Percentiles rank a stretch among this genome's conserved stretches.
These are phyloP conservation scores for Phoeniculus purpureus DNA, from an alignment of 2,797 vertebrate species.

Conservation along the genomic window DNA sequence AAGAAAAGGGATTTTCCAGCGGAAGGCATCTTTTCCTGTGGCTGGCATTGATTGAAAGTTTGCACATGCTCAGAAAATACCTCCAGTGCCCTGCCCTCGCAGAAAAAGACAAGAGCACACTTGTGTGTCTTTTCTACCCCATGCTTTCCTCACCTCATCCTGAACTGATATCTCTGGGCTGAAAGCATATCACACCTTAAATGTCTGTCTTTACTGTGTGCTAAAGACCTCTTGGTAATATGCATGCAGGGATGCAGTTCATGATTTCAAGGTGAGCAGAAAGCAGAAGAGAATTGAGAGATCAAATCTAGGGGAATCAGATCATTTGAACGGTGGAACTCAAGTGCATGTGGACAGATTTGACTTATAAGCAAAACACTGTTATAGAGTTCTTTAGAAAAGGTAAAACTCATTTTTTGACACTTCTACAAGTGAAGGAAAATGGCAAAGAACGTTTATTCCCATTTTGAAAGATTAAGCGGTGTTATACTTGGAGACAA, in stretches of 20 bases:
- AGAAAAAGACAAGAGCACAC: not conserved
- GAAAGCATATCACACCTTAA: not conserved
- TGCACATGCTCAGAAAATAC: not conserved
- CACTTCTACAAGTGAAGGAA: not conserved
- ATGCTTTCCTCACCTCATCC: not conserved
- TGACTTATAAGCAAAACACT: not conserved
- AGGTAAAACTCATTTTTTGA: constrained; percentile 2
- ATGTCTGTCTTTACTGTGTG: not conserved
- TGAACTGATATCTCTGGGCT: not conserved
- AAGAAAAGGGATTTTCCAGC: not conserved
- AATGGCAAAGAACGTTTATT: not conserved
- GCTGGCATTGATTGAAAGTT: not conserved
- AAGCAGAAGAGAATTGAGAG: not conserved
- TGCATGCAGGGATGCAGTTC: not conserved
- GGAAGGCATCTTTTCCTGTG: not conserved
- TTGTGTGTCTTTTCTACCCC: not conserved
- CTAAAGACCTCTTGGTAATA: not conserved
- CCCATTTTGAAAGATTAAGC: not conserved
- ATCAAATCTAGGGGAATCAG: not conserved
- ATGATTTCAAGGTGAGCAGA: not conserved
- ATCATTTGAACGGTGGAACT: not conserved
- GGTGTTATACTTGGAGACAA: constrained; percentile 37
- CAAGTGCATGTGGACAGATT: not conserved
- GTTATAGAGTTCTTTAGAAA: not conserved
- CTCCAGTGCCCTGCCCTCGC: not conserved